A percentile compares a stretch with the other conserved stretches of the same genome.
phyloP scores from a whole-genome alignment of 2,888 invertebrate genomes.

The Drosophila mercatorum region DNA sequence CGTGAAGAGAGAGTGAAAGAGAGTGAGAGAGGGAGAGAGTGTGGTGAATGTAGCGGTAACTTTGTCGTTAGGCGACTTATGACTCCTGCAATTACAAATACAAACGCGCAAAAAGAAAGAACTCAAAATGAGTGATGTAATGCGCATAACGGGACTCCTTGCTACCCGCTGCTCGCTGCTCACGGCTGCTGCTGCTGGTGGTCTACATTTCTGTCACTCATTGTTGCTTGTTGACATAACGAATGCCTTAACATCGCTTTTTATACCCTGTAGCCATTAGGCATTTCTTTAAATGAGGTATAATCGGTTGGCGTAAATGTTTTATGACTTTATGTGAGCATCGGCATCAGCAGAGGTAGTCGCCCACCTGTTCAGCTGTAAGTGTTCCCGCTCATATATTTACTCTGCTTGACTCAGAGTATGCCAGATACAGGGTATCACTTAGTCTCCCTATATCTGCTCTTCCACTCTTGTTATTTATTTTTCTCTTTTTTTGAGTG shows the following conservation, averaged over 20 bases:
- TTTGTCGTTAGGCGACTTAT: conserved; percentile 66
- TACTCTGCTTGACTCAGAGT: not conserved
- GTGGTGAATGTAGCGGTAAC: conserved; percentile 33
- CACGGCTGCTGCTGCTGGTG: not conserved
- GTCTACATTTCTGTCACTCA: conserved; percentile 25
- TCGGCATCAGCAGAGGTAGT: not conserved
- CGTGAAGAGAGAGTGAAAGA: not conserved
- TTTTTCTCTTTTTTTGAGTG: conserved; percentile 25
- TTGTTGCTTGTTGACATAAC: conserved; percentile 78
- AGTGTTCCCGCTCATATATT: not conserved
- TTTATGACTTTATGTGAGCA: not conserved
- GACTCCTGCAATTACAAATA: conserved; percentile 71
- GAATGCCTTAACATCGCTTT: conserved; percentile 71
- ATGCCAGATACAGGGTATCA: not conserved
- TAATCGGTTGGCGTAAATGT: not conserved
- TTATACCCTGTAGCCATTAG: not conserved
- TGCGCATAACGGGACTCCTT: conserved; percentile 60
- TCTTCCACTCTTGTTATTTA: conserved; percentile 1
- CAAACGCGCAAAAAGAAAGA: conserved; percentile 47
- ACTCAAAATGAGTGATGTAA: conserved; percentile 71
- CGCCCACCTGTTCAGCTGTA: not conserved
- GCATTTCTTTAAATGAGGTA: not conserved
- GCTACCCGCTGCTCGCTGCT: conserved; percentile 7
- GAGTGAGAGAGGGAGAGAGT: conserved; percentile 3
- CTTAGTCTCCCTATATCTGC: not conserved